Conservation (phyloP, 2,797 vertebrate species). For the Gastrophryne carolinensis region DNA sequence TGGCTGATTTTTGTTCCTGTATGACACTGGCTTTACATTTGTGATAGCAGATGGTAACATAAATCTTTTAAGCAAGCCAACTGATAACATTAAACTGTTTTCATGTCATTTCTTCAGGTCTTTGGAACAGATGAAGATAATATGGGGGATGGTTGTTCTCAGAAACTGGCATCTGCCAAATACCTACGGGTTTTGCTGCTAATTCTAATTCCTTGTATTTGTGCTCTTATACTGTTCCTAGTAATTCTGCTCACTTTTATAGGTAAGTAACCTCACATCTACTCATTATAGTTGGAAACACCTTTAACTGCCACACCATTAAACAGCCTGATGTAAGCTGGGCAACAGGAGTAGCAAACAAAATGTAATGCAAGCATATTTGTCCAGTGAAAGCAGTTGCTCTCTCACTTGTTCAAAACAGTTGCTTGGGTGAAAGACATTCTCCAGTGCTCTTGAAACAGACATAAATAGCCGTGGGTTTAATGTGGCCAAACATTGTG, state of each 20-base stretch:
- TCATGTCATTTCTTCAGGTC: slow-evolving; percentile 62
- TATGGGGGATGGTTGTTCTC: slow-evolving; percentile 72
- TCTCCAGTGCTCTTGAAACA: not conserved
- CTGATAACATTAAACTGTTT: slow-evolving; percentile 20
- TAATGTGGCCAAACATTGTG: not conserved
- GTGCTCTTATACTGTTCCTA: slow-evolving; percentile 71
- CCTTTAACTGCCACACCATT: not conserved
- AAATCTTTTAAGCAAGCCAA: not conserved
- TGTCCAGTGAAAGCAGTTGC: slow-evolving; percentile 1
- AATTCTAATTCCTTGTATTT: slow-evolving; percentile 76
- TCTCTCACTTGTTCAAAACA: not conserved
- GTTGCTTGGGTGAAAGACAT: not conserved
- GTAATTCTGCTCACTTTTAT: slow-evolving; percentile 72
- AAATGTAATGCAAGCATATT: not conserved
- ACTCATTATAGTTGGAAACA: not conserved
- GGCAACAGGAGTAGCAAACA: not conserved
- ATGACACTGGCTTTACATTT: too few species aligned
- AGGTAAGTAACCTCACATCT: slow-evolving; percentile 63
- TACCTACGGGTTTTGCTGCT: slow-evolving; percentile 72
- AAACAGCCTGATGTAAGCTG: not conserved
- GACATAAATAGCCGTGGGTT: not conserved
- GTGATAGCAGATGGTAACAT: not conserved
- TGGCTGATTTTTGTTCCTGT: too few species aligned
- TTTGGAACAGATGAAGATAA: slow-evolving; percentile 68
- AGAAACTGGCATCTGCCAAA: slow-evolving; percentile 70